Percentiles rank a stretch among this genome's conserved stretches.
Conservation (phyloP, 1,140 invertebrate species). For the Glossosoma conforme region DNA sequence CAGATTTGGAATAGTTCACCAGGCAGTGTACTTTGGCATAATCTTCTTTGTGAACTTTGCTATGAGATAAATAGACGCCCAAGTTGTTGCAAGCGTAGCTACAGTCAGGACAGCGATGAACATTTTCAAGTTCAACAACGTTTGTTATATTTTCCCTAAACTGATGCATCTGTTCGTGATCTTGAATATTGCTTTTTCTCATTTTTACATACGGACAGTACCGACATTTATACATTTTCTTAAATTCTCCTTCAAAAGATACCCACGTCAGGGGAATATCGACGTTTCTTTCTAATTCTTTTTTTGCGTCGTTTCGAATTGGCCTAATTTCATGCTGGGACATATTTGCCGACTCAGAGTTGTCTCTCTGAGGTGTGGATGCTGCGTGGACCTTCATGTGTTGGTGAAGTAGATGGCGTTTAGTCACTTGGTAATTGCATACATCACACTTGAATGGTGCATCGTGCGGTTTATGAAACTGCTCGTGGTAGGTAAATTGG, state of each 20-base stretch:
- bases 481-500: slow-evolving; percentile 79
- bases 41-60: slow-evolving; percentile 69
- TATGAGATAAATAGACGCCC: slow-evolving; percentile 68
- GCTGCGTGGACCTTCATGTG: slow-evolving; percentile 68
- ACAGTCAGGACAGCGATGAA: slow-evolving; percentile 67
- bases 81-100: slow-evolving; percentile 75
- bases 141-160: slow-evolving; percentile 38
- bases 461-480: slow-evolving; percentile 71
- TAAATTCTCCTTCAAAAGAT: slow-evolving; percentile 62
- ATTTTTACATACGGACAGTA: slow-evolving; percentile 80
- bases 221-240: slow-evolving; percentile 81
- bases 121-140: slow-evolving; percentile 27
- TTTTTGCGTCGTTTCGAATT: background rate
- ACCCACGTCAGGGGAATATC: slow-evolving; percentile 69
- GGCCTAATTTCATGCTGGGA: background rate
- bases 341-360: background rate
- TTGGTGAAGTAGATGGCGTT: slow-evolving; percentile 70
- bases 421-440: slow-evolving; percentile 79
- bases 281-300: slow-evolving; percentile 33
- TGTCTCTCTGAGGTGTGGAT: background rate
- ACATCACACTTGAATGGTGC: slow-evolving; percentile 71
- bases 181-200: slow-evolving; percentile 72
- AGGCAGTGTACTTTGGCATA: slow-evolving; percentile 65
- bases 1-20: slow-evolving; percentile 57
- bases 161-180: slow-evolving; percentile 80